phyloP scores from a whole-genome alignment of 2,113 vertebrate genomes.

The Pleuronectes platessa region DNA sequence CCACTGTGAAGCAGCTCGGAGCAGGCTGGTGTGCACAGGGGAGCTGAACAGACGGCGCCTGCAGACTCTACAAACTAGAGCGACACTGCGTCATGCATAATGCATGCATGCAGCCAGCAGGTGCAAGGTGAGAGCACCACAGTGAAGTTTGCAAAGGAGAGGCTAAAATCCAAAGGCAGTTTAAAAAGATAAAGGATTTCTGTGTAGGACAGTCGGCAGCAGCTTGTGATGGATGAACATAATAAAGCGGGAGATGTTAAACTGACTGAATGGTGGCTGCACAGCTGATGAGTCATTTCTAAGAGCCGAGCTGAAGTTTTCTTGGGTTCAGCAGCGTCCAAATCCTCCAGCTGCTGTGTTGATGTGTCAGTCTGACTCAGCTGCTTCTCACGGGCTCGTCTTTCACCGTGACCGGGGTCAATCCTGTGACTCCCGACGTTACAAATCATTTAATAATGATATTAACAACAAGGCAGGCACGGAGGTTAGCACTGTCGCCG shows the following conservation, averaged over 20 bases:
- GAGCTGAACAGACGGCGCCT: neutral
- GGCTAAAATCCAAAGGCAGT: constrained; percentile 4
- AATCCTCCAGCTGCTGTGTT: too few relatives aligned
- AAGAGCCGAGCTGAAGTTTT: too few relatives aligned
- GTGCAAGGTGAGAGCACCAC: neutral
- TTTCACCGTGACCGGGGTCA: too few relatives aligned
- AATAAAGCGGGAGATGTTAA: constrained; percentile 32
- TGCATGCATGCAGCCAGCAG: constrained; percentile 7
- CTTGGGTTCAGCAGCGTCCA: too few relatives aligned
- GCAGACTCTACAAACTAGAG: constrained; percentile 15
- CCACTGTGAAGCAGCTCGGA: constrained; percentile 14
- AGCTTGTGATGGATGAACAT: constrained; percentile 22
- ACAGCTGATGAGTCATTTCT: neutral
- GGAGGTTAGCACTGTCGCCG: too few relatives aligned
- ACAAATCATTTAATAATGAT: too few relatives aligned
- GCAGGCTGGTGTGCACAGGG: neutral
- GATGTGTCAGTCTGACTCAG: too few relatives aligned
- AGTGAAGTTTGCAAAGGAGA: neutral
- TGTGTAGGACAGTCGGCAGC: neutral
- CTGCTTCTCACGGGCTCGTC: too few relatives aligned
- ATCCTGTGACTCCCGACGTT: too few relatives aligned
- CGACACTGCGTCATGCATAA: constrained; percentile 17
- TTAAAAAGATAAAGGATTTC: constrained; percentile 2
- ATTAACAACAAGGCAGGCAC: too few relatives aligned
- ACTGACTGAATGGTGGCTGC: constrained; percentile 19